A percentile compares a stretch with the other conserved stretches of the same genome.
Evolutionary conservation across 2,797 vertebrate genomes (phyloP).

Genomic region (Mus spretus): DNA sequence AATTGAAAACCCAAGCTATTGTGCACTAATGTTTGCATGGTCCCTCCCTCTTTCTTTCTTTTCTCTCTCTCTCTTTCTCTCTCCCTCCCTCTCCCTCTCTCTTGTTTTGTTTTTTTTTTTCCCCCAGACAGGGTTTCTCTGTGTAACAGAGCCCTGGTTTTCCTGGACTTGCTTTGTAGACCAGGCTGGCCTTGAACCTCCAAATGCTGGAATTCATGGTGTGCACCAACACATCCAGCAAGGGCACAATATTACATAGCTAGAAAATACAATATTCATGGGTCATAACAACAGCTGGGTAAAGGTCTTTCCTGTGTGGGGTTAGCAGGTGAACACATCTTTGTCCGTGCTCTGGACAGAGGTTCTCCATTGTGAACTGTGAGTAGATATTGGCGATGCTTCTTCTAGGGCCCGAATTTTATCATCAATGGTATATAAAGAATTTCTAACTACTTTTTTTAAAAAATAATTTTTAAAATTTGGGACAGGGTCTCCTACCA

Average conservation of each 20-base stretch:
- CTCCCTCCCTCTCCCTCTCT: too few relatives aligned
- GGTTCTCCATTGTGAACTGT: neutral
- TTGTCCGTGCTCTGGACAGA: neutral
- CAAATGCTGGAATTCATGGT: neutral
- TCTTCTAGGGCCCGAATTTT: neutral
- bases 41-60: too few relatives aligned
- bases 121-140: too few relatives aligned
- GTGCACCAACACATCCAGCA: neutral
- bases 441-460: neutral
- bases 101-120: too few relatives aligned
- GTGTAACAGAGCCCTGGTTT: too few relatives aligned
- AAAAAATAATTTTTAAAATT: neutral
- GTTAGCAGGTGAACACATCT: neutral
- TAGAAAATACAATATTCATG: neutral
- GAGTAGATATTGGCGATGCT: neutral
- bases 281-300: too few relatives aligned
- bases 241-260: neutral
- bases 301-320: neutral
- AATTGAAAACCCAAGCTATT: too few relatives aligned
- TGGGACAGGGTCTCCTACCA: neutral
- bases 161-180: neutral
- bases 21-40: too few relatives aligned
- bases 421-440: neutral
- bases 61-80: too few relatives aligned
- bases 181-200: neutral